A percentile compares a stretch with the other conserved stretches of the same genome.
Conservation (phyloP, 2,113 vertebrate genomes). For the Noctilio leporinus region DNA sequence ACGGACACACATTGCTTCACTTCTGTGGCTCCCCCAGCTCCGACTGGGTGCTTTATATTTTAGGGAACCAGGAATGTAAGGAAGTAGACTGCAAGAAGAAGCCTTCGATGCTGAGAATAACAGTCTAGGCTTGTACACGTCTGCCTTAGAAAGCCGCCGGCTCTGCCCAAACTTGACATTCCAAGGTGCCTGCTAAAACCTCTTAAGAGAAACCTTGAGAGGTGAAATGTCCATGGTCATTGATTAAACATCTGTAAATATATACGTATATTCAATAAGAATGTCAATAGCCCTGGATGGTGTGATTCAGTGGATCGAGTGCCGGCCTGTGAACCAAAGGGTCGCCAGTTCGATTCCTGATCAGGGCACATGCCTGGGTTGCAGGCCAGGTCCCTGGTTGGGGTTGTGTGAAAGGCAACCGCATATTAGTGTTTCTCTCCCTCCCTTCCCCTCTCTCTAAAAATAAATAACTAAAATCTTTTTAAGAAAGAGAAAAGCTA, state of each 20-base stretch:
- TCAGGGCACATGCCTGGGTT: too few relatives aligned
- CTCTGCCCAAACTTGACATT: background rate
- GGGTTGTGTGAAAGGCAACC: too few relatives aligned
- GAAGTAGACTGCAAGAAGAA: background rate
- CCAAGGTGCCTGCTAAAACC: background rate
- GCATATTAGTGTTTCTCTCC: too few relatives aligned
- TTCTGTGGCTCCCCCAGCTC: conserved; percentile 28
- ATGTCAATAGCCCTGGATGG: too few relatives aligned
- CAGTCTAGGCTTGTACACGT: background rate
- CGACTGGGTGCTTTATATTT: background rate
- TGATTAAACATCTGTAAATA: background rate
- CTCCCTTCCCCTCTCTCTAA: too few relatives aligned
- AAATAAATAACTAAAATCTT: too few relatives aligned
- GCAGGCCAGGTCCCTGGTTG: too few relatives aligned
- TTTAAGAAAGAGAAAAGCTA: too few relatives aligned
- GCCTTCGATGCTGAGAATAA: background rate
- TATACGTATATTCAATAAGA: background rate
- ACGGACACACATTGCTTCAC: conserved; percentile 18
- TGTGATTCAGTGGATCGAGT: too few relatives aligned
- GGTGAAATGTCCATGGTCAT: background rate
- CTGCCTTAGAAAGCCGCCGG: background rate
- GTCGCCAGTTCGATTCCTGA: too few relatives aligned
- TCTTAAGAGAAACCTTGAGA: background rate
- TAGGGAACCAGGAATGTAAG: background rate
- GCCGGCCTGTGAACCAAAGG: too few relatives aligned